phyloP scores from a whole-genome alignment of 1,140 invertebrate genomes.

The Apis dorsata region DNA sequence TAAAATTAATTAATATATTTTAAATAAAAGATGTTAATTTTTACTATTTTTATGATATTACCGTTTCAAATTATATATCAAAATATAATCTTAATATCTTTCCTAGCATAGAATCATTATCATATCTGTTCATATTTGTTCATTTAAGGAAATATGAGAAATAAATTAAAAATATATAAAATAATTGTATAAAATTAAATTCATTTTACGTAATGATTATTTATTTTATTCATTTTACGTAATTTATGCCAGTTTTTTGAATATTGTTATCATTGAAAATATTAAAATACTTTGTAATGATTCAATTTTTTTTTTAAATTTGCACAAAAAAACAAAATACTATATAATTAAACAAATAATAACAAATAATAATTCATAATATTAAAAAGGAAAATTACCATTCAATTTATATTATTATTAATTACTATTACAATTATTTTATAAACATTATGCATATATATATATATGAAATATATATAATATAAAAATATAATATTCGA shows the following conservation, averaged over 20 bases:
- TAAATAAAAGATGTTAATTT: neutral
- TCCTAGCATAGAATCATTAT: too few relatives aligned
- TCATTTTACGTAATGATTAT: neutral
- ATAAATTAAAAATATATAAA: neutral
- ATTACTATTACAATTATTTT: too few relatives aligned
- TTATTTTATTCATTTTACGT: too few relatives aligned
- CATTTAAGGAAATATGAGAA: neutral
- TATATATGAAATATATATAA: too few relatives aligned
- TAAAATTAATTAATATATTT: neutral
- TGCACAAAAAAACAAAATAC: neutral
- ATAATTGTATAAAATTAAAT: neutral
- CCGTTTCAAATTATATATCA: neutral
- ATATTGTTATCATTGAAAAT: too few relatives aligned
- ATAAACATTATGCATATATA: too few relatives aligned
- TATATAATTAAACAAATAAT: neutral
- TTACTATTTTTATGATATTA: neutral
- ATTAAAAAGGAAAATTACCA: neutral
- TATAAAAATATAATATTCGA: too few relatives aligned
- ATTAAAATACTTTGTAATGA: neutral
- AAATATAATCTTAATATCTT: too few relatives aligned
- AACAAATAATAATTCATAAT: neutral
- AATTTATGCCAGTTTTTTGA: too few relatives aligned
- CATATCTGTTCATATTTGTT: neutral
- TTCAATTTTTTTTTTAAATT: conserved; percentile 27
- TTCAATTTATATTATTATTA: neutral